Base-by-base conservation (phyloP, 53 echinoderm and acorn worm species). In the Actinopyga echinites region DNA sequence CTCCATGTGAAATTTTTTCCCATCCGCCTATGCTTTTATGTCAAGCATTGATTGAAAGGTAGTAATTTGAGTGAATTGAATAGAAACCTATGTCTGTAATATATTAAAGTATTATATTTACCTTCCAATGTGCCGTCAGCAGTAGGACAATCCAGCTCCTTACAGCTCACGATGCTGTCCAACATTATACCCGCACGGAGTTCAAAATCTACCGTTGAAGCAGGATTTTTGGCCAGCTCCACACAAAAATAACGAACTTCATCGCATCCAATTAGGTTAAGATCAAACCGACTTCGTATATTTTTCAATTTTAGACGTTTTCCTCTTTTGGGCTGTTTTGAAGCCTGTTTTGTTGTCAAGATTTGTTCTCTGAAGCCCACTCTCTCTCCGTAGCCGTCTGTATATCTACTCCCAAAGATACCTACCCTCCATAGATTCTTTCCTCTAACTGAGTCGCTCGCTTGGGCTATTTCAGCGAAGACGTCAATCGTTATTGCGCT, bases 301-400 rank as follows among this genome's bases (percentile, higher is more conserved):
- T 80, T 80, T 44, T 61, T 80, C 3, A 80, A 25, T 30, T 80
- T 80, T 25, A 80, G 34, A 23, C 26, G 20, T 28, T 62, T 62
- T 15, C 85, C 60, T 4, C 19, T 43, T 8, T 37, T 37, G 40
- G 45, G 60, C 28, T 34, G 56, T 43, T 75, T 85, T 13, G 42
- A 30, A 25, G 61, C 30, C 31, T 85, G 85, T 36, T 85, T 75
- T 54, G 28, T 28, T 9, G 74, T 85, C 35, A 85, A 58, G 59
- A 85, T 75, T 60, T 85, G 85, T 17, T 75, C 49, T 22, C 32
- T 44, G 74, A 59, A 77, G 57, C 85, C 85, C 12, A 35, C 75
- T 17, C 60, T 54, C 21, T 85, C 85, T 19, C 85, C 85, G 59
- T 30, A 60, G 20, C 85, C 85, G 59, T 85, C 85, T 5, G 21